Base-by-base conservation (phyloP, 2,888 invertebrate species). In the Tetragonisca angustula region DNA sequence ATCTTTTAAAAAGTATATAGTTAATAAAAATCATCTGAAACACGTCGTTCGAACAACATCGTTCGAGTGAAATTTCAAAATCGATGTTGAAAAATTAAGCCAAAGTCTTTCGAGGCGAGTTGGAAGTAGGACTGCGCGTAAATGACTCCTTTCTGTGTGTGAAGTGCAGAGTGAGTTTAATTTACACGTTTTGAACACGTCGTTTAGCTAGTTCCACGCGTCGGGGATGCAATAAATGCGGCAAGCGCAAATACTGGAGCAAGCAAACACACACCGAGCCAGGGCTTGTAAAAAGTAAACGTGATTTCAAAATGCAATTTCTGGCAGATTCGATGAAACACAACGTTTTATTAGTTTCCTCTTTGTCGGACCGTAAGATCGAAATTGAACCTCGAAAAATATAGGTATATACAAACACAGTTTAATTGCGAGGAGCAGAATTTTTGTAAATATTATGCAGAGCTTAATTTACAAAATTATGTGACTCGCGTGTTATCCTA, bases 221-320 rank as follows among this genome's bases (percentile, higher is more conserved):
- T 69, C 76, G 61, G 61, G 76, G 76, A 76, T 68, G 76, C 76
- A 76, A 76, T 76, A 76, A 76, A 76, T 69, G 76, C 76, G 76
- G 61, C 69, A 49, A 76, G 69, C 76, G 76, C 76, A 76, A 76
- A 76, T 76, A 76, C 76, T 76, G 61, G 68, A 50, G 49, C 68
- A 68, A 59, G 68, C 68, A 76, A 74, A 49, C 49, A 67, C 49
- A 59, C 49, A n/a, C 11, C 49, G 49, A 17, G 61, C 54, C 74
- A 19, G 64, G 56, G 73, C 64, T 74, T 68, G 76, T 76, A 76
- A 76, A 76, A 76, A 76, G 69, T 69, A 76, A 76, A 76, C 69
- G 76, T 62, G 69, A 76, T 76, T 76, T 76, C 69, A 76, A 76
- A 76, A 76, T 69, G 69, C 69, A 76, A 76, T 76, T 76, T 69